These are phyloP conservation scores for Phymatocera aterrima DNA, from an alignment of 2,888 invertebrate species.

Conservation along the genomic window DNA sequence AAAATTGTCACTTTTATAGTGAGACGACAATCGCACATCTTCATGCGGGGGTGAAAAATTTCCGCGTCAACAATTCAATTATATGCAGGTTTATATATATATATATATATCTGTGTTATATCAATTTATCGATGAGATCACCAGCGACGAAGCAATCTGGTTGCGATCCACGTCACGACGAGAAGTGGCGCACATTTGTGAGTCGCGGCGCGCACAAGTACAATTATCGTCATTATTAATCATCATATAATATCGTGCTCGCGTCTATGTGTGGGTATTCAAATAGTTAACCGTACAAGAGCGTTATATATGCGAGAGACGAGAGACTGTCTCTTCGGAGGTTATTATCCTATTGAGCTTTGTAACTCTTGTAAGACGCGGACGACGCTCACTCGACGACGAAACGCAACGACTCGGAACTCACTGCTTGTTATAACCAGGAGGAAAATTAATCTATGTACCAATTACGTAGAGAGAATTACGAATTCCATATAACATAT, in stretches of 20 bases:
- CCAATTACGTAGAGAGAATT: neutral
- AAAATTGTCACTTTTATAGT: no score
- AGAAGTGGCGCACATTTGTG: neutral
- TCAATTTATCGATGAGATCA: neutral
- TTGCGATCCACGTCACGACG: neutral
- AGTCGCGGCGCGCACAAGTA: conserved; percentile 16
- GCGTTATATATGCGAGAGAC: no score
- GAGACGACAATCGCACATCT: no score
- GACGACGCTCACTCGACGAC: neutral
- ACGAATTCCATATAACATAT: no score
- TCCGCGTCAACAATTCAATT: conserved; percentile 8
- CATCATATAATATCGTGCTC: neutral
- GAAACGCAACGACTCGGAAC: neutral
- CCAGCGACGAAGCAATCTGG: neutral
- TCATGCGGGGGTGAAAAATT: neutral
- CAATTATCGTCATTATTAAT: conserved; percentile 27
- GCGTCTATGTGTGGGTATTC: neutral
- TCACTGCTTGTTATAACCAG: no score
- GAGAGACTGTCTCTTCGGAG: no score
- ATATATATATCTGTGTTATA: neutral
- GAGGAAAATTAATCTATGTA: no score
- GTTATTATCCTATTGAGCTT: conserved; percentile 43
- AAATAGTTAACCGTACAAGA: conserved; percentile 13
- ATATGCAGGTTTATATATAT: no score
- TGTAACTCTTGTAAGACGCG: conserved; percentile 42